These are phyloP conservation scores for Cordilura impudica DNA, from an alignment of 2,888 invertebrate species.

Conservation along the genomic window DNA sequence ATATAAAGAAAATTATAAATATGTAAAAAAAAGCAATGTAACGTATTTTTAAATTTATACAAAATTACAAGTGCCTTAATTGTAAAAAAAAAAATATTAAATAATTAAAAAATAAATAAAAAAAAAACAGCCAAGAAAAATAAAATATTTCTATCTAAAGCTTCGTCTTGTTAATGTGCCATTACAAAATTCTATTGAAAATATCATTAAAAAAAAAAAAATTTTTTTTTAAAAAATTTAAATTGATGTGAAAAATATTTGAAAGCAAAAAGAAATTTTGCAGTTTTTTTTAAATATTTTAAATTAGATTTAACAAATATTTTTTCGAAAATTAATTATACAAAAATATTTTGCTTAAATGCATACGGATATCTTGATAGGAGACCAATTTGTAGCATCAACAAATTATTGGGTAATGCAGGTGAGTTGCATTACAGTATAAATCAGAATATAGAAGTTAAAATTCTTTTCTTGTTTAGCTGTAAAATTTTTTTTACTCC, in stretches of 20 bases:
- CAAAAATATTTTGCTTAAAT: slow-evolving; percentile 70
- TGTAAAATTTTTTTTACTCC: too few relatives aligned
- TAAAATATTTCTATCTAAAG: neutral
- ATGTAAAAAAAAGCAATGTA: slow-evolving; percentile 6
- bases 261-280: too few relatives aligned
- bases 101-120: neutral
- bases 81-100: neutral
- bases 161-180: slow-evolving; percentile 35
- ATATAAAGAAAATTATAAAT: neutral
- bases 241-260: too few relatives aligned
- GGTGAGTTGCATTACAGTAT: too few relatives aligned
- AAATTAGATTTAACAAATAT: neutral
- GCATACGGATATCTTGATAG: slow-evolving; percentile 79
- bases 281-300: too few relatives aligned
- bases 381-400: slow-evolving; percentile 78
- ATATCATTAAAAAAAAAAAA: too few relatives aligned
- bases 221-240: too few relatives aligned
- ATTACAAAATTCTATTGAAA: too few relatives aligned
- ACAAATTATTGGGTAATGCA: slow-evolving; percentile 79
- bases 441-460: too few relatives aligned
- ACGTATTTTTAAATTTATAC: neutral
- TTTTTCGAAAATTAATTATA: neutral
- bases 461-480: too few relatives aligned
- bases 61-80: slow-evolving; percentile 9
- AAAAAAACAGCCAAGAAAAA: neutral